Base-by-base conservation (phyloP, 2,113 vertebrate genomes). In the Athene cunicularia region DNA sequence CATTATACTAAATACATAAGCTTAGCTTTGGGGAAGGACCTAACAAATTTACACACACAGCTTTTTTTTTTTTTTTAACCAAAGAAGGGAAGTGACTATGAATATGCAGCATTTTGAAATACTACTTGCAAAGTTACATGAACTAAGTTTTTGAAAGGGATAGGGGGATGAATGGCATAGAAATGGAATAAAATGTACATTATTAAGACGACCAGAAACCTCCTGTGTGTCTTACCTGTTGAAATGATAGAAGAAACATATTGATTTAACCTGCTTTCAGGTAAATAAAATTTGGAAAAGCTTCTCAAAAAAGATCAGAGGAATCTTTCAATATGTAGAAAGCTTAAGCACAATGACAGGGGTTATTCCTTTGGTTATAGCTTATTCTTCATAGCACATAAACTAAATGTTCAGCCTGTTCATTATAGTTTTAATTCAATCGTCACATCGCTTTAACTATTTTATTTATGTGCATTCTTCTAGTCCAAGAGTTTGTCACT, bases 401-500 rank as follows among this genome's bases (percentile, higher is more conserved):
- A 92, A 94, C 49, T 74, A 84, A 94, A 79, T 17, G 41, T 88
- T 95, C 63, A 74, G 63, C 43, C 68, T 94, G 50, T 59, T 93
- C 41, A 43, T 82, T 91, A 35, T 43, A 75, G 58, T 81, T 96
- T 89, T 68, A 91, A 62, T 93, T 93, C 64, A 80, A 35, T 73
- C 39, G 12, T 90, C 43, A 67, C 6, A 15, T 79, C 87, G 70
- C 62, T 94, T 93, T 95, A 89, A 67, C 82, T 70, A 26, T 93
- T 96, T 86, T 92, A 94, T 93, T 91, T 93, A 82, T 86, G 52
- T 96, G 76, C 82, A 80, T 96, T 96, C 92, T 90, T 93, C 35
- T 80, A 96, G 86, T 87, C 73, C 91, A 96, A 90, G 93, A 88
- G 73, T 96, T 96, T 96, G 62, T 95, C 91, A 91, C 89, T 90